Evolutionary conservation across 2,888 invertebrate species (phyloP).

Genomic region (Diloba caeruleocephala): DNA sequence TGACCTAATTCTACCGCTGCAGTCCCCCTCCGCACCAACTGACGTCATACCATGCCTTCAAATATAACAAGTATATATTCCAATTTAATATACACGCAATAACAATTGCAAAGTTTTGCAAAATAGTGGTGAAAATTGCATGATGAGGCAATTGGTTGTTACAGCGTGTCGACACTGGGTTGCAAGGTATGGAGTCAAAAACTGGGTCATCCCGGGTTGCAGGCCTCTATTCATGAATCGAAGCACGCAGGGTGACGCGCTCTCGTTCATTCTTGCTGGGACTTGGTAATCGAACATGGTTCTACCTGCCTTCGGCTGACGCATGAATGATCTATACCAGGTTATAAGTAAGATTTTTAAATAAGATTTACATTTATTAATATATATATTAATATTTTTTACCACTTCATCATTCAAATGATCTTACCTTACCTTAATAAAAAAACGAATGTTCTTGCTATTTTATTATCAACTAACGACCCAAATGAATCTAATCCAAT

Average conservation of each 20-base stretch:
- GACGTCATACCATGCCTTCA: slow-evolving; percentile 87
- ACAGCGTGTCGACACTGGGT: slow-evolving; percentile 54
- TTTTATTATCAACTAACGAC: too few relatives aligned
- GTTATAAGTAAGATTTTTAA: slow-evolving; percentile 28
- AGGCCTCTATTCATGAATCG: slow-evolving; percentile 90
- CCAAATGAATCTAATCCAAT: too few relatives aligned
- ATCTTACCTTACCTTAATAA: too few relatives aligned
- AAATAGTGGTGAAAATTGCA: slow-evolving; percentile 48
- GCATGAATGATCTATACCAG: slow-evolving; percentile 59
- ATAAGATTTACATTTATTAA: too few relatives aligned
- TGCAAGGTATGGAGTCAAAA: slow-evolving; percentile 83
- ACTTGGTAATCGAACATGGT: slow-evolving; percentile 72
- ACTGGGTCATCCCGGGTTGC: slow-evolving; percentile 91
- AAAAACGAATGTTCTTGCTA: too few relatives aligned
- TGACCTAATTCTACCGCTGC: slow-evolving; percentile 89
- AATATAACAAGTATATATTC: slow-evolving; percentile 65
- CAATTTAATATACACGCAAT: slow-evolving; percentile 57
- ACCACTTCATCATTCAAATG: too few relatives aligned
- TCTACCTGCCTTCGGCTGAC: slow-evolving; percentile 62
- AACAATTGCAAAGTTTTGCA: slow-evolving; percentile 23
- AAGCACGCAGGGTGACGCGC: slow-evolving; percentile 79
- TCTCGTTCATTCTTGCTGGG: slow-evolving; percentile 81
- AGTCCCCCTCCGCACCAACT: slow-evolving; percentile 83
- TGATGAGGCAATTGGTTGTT: slow-evolving; percentile 49
- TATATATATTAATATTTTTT: too few relatives aligned